A percentile compares a stretch with the other conserved stretches of the same genome.
phyloP scores from a whole-genome alignment of 2,797 vertebrate species.

The Pseudochaenichthys georgianus region DNA sequence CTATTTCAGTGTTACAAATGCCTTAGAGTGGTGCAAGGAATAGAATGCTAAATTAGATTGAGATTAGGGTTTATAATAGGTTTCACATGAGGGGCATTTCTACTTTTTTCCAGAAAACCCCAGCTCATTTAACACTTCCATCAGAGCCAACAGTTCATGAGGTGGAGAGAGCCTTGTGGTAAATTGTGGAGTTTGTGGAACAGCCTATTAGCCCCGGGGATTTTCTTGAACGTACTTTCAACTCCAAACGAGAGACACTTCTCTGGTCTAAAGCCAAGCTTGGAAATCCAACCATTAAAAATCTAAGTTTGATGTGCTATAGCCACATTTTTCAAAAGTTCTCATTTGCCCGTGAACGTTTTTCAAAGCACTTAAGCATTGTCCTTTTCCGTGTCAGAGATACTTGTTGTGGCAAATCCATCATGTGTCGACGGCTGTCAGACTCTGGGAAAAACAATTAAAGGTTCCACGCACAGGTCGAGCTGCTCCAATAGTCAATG shows the following conservation, averaged over 20 bases:
- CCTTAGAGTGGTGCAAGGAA: constrained; percentile 63
- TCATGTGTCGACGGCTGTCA: constrained; percentile 78
- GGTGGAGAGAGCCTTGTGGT: constrained; percentile 56
- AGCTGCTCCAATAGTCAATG: constrained; percentile 76
- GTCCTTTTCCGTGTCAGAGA: constrained; percentile 69
- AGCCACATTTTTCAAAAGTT: constrained; percentile 33
- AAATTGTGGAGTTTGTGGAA: constrained; percentile 59
- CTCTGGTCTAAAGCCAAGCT: constrained; percentile 32
- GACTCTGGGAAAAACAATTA: constrained; percentile 80
- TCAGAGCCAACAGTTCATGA: constrained; percentile 54
- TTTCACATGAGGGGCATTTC: constrained; percentile 65
- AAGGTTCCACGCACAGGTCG: constrained; percentile 66
- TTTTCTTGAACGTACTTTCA: constrained; percentile 55
- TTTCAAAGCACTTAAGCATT: constrained; percentile 51
- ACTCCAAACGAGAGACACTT: constrained; percentile 52
- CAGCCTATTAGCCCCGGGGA: constrained; percentile 39
- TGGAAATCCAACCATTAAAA: constrained; percentile 36
- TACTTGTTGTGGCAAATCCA: constrained; percentile 73
- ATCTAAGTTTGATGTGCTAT: constrained; percentile 1
- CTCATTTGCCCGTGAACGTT: constrained; percentile 56
- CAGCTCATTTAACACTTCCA: constrained; percentile 74
- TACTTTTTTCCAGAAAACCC: constrained; percentile 37
- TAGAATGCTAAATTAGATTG: constrained; percentile 69
- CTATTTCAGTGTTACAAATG: constrained; percentile 60
- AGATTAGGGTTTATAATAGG: constrained; percentile 72